Percentiles rank a stretch among this genome's conserved stretches.
These are phyloP conservation scores for Phyllotreta cruciferae DNA, from an alignment of 2,888 invertebrate genomes.

Conservation along the genomic window DNA sequence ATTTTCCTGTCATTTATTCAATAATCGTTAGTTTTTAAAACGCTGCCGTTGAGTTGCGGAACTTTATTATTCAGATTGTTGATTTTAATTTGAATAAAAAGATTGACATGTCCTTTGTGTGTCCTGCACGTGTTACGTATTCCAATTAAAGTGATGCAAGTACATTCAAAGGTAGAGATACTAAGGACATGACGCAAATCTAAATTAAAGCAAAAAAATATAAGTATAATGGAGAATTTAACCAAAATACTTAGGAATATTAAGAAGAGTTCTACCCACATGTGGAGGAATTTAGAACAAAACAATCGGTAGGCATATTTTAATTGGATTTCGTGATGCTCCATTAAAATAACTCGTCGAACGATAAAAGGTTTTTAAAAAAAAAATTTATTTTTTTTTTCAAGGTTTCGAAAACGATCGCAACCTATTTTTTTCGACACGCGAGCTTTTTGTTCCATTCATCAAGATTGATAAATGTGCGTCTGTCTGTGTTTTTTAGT, in stretches of 20 bases:
- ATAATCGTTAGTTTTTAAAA: too few species aligned
- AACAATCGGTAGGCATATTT: too few species aligned
- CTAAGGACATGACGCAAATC: too few species aligned
- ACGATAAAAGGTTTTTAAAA: conserved; percentile 19
- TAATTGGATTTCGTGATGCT: conserved; percentile 12
- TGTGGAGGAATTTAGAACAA: too few species aligned
- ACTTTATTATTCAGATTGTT: conserved; percentile 14
- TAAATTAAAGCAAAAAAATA: too few species aligned
- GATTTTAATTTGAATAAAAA: background rate
- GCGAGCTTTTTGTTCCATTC: conserved; percentile 27
- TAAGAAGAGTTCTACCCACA: too few species aligned
- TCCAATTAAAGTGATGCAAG: background rate
- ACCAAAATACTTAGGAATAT: too few species aligned
- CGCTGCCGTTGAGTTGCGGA: conserved; percentile 4
- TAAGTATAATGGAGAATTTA: too few species aligned
- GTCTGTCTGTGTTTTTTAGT: conserved; percentile 13
- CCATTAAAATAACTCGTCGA: conserved; percentile 23
- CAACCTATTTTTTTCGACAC: conserved; percentile 24
- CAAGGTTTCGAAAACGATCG: conserved; percentile 21
- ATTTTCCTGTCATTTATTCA: too few species aligned
- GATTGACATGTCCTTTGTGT: too few species aligned
- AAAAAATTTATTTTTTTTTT: conserved; percentile 2
- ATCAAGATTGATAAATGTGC: conserved; percentile 26
- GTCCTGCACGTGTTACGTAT: too few species aligned
- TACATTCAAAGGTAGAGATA: background rate